Evolutionary conservation across 2,797 vertebrate species (phyloP).

Genomic region (Chelon auratus): DNA sequence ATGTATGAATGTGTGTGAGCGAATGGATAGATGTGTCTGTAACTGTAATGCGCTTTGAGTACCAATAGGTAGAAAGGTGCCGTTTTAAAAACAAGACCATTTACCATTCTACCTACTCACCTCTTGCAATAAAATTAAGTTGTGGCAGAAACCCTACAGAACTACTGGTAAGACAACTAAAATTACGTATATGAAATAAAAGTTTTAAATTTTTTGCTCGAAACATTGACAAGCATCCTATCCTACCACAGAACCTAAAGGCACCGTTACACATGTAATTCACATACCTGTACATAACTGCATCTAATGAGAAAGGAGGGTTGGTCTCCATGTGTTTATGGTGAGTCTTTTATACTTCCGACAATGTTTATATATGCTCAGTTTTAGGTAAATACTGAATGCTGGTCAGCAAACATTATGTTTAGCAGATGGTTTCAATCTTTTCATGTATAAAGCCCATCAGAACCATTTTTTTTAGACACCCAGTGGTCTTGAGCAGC

Average conservation of each 20-base stretch:
- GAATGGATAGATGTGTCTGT: too few relatives aligned
- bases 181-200: neutral
- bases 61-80: too few relatives aligned
- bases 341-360: neutral
- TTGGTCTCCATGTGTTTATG: neutral
- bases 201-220: neutral
- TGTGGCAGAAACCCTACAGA: conserved; percentile 3
- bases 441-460: conserved; percentile 28
- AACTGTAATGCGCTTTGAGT: too few relatives aligned
- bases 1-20: too few relatives aligned
- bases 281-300: neutral
- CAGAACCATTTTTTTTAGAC: conserved; percentile 8
- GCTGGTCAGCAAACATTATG: conserved; percentile 9
- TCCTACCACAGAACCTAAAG: conserved; percentile 4
- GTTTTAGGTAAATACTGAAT: conserved; percentile 9
- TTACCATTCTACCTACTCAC: neutral
- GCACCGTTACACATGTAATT: neutral
- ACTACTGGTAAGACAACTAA: neutral
- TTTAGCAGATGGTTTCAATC: conserved; percentile 43
- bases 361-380: conserved; percentile 7
- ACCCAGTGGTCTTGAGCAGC: conserved; percentile 21
- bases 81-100: too few relatives aligned
- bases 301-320: neutral
- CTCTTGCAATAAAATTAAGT: neutral
- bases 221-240: conserved; percentile 2